Evolutionary conservation across 2,888 invertebrate genomes (phyloP), one percentile per base, ranked within the genome.

Genomic region (Leptinotarsa peninsularis): DNA sequence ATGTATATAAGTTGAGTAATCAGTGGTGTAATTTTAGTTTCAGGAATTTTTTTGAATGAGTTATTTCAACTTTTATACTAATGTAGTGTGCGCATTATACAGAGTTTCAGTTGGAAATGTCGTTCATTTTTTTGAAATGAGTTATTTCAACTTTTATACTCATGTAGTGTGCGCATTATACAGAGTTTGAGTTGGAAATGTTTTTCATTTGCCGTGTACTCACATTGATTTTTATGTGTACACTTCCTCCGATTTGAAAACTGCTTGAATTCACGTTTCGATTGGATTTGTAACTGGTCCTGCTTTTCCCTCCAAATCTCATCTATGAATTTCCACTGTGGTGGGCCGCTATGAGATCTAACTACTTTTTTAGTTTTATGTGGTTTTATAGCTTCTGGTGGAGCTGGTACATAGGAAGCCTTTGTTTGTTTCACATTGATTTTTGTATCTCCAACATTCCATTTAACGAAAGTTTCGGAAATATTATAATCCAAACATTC

Each of bases 281-380:
- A 75, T 49, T 71, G 52, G n/a, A 69, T 66, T 72, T 84, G 82
- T 58, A 75, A 33, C 56, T 77, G 67, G 56, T 80, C 78, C 67
- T 81, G 73, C 58, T 80, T 75, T 43, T 78, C 79, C 54, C 77
- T 74, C 79, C 81, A 83, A 54, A 81, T 82, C 79, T 87, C 86
- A 23, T 86, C 85, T 14, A 83, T n/a, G 75, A 84, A 86, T 69
- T 80, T 77, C 82, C 81, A 84, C 58, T 84, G 82, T 0, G 87
- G 85, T 7, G 83, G 83, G 33, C 84, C 77, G 5, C 85, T 84
- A 58, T 68, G 63, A 7, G 70, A 74, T 58, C 54, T 71, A 2
- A 18, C 21, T 4, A 54, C 49, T n/a, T 58, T 33, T 21, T 70
- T 68, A 58, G 76, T 79, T 76, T 77, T 76, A 71, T 76, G 70